These are phyloP conservation scores for Barypeithes pellucidus DNA, from an alignment of 2,888 invertebrate genomes.

Conservation along the genomic window DNA sequence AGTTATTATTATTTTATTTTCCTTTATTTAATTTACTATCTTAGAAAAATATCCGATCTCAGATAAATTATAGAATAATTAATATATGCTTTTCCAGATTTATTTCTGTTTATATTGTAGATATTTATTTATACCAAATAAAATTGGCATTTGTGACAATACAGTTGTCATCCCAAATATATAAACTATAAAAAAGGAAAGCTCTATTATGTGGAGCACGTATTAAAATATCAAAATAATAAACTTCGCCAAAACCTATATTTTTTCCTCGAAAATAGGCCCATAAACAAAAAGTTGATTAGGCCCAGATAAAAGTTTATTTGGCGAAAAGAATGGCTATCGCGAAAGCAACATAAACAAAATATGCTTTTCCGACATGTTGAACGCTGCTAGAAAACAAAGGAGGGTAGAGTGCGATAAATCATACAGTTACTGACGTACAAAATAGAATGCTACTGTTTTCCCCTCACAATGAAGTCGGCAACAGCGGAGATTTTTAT, in stretches of 20 bases:
- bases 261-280: slow-evolving; percentile 31
- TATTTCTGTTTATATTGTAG: too few relatives aligned
- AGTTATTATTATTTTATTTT: too few relatives aligned
- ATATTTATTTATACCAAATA: too few relatives aligned
- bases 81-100: too few relatives aligned
- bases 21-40: too few relatives aligned
- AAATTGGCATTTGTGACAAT: background rate
- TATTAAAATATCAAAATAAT: slow-evolving; percentile 37
- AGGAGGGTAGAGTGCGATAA: slow-evolving; percentile 52
- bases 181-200: background rate
- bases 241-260: slow-evolving; percentile 15
- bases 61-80: too few relatives aligned
- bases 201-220: slow-evolving; percentile 4
- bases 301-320: slow-evolving; percentile 52
- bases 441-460: slow-evolving; percentile 56
- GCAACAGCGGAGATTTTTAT: slow-evolving; percentile 56
- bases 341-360: slow-evolving; percentile 49
- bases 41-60: too few relatives aligned
- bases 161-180: background rate
- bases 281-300: slow-evolving; percentile 50
- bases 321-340: slow-evolving; percentile 48
- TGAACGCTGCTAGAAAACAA: slow-evolving; percentile 54
- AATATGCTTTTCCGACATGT: slow-evolving; percentile 56
- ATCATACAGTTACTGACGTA: slow-evolving; percentile 53
- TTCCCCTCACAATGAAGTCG: slow-evolving; percentile 55